Evolutionary conservation across 2,113 vertebrate species (phyloP).

Genomic region (Peromyscus leucopus): DNA sequence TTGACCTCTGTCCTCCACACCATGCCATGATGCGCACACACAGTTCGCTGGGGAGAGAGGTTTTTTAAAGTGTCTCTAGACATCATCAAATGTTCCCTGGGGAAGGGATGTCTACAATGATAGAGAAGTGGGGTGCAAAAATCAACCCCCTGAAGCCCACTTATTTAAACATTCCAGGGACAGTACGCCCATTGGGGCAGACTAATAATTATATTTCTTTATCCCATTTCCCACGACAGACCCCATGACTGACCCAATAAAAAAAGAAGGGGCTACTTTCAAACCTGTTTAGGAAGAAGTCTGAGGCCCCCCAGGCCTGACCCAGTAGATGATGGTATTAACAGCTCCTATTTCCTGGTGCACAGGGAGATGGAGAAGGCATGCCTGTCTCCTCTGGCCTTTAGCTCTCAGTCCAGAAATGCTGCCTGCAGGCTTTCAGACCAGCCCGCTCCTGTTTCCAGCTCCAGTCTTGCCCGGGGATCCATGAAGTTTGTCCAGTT

Average conservation of each 20-base stretch:
- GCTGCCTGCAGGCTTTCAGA: background rate
- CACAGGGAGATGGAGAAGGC: background rate
- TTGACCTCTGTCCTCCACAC: background rate
- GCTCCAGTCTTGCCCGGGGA: constrained; percentile 56
- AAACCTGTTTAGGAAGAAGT: background rate
- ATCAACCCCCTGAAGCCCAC: background rate
- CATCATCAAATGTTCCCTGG: background rate
- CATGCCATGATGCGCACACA: background rate
- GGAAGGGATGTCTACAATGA: fast-evolving
- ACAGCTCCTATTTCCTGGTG: background rate
- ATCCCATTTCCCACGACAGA: background rate
- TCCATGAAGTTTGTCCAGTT: constrained; percentile 8
- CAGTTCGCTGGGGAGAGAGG: no score
- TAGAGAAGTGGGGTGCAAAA: background rate
- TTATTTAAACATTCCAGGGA: background rate
- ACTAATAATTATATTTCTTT: background rate
- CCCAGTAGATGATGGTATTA: background rate
- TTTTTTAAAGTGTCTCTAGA: background rate
- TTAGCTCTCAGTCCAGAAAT: background rate
- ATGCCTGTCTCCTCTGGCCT: background rate
- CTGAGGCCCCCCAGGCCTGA: background rate
- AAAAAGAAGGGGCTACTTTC: constrained; percentile 17
- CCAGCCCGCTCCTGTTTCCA: constrained; percentile 57
- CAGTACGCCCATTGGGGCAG: background rate
- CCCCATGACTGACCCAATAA: background rate